A percentile compares a stretch with the other conserved stretches of the same genome.
Evolutionary conservation across 1,140 invertebrate species (phyloP).

Genomic region (Drosophila arizonae): DNA sequence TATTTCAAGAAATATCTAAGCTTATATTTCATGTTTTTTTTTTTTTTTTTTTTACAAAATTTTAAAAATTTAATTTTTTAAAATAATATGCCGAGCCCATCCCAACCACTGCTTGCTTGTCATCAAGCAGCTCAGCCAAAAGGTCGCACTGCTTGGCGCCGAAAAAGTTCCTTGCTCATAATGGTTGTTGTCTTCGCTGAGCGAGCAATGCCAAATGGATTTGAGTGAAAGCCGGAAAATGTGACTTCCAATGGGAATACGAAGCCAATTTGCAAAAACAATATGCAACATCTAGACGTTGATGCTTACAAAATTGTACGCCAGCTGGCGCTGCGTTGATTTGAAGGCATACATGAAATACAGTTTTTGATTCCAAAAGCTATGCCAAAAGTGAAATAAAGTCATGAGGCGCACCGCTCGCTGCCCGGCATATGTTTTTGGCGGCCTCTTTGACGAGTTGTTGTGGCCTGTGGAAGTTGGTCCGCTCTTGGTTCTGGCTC

Average conservation of each 20-base stretch:
- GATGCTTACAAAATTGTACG: constrained; percentile 11
- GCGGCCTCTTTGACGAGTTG: constrained; percentile 68
- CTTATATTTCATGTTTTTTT: no score
- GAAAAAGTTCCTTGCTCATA: background rate
- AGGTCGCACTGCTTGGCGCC: constrained; percentile 19
- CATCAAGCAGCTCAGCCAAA: constrained; percentile 34
- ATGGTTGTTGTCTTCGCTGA: constrained; percentile 49
- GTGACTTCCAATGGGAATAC: constrained; percentile 23
- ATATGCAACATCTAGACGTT: constrained; percentile 19
- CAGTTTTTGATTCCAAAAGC: background rate
- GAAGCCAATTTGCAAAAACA: constrained; percentile 23
- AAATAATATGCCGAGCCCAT: no score
- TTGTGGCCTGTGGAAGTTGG: constrained; percentile 26
- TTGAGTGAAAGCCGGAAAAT: constrained; percentile 28
- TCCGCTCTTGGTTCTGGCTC: constrained; percentile 35
- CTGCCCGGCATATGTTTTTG: constrained; percentile 51
- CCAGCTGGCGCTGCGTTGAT: constrained; percentile 23
- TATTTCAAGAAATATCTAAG: background rate
- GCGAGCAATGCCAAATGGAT: constrained; percentile 15
- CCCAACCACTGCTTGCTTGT: background rate
- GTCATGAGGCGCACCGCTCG: constrained; percentile 1
- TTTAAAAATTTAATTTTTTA: no score
- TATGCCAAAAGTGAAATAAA: constrained; percentile 21
- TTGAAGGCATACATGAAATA: background rate
- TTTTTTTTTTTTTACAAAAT: background rate